A percentile compares a stretch with the other conserved stretches of the same genome.
phyloP scores from a whole-genome alignment of 2,113 vertebrate genomes.

The Tupaia tana region DNA sequence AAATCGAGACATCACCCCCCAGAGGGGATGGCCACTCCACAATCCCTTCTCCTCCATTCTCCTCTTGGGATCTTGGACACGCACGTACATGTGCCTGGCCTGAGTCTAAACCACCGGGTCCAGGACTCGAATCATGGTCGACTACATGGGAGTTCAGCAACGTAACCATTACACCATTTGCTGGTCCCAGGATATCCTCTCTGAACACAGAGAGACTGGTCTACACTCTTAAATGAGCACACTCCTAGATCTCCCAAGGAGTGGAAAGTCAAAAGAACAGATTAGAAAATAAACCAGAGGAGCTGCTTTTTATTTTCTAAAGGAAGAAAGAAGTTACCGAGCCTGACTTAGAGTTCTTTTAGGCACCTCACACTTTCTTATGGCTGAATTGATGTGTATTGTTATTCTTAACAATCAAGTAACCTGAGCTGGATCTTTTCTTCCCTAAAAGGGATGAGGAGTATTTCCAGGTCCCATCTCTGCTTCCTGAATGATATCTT shows the following conservation, averaged over 20 bases:
- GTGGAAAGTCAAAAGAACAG: constrained; percentile 42
- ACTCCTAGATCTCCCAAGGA: constrained; percentile 30
- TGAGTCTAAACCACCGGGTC: too few relatives aligned
- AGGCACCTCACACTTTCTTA: constrained; percentile 14
- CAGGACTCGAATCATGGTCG: too few relatives aligned
- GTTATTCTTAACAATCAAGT: constrained; percentile 34
- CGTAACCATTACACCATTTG: too few relatives aligned
- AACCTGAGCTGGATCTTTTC: constrained; percentile 4
- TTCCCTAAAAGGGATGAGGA: constrained; percentile 64
- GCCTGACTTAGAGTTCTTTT: not conserved
- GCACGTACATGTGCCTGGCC: too few relatives aligned
- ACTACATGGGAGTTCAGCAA: too few relatives aligned
- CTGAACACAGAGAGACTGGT: not conserved
- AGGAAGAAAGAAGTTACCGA: constrained; percentile 63
- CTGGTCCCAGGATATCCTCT: not conserved
- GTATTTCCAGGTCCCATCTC: not conserved
- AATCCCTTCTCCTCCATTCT: too few relatives aligned
- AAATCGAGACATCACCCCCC: too few relatives aligned
- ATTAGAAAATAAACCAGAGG: constrained; percentile 48
- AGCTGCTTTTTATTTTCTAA: constrained; percentile 68
- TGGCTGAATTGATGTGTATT: constrained; percentile 28
- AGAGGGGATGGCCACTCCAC: too few relatives aligned
- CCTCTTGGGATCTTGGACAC: too few relatives aligned
- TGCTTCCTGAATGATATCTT: not conserved
- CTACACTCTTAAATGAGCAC: constrained; percentile 10